phyloP scores from a whole-genome alignment of 2,797 vertebrate genomes.

The Sebastes paucispinis region DNA sequence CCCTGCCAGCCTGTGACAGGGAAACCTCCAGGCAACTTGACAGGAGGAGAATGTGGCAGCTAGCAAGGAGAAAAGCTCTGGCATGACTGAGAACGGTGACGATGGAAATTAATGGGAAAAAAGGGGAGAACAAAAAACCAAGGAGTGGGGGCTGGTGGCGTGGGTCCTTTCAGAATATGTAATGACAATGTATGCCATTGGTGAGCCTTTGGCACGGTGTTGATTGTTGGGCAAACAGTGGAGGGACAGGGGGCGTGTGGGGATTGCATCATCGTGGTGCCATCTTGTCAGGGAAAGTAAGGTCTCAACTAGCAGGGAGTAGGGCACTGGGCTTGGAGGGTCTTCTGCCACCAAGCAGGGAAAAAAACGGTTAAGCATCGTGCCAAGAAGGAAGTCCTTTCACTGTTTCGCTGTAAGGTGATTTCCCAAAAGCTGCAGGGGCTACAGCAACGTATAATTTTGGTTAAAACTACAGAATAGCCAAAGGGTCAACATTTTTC shows the following conservation, averaged over 20 bases:
- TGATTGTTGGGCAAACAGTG: constrained; percentile 91
- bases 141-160: constrained; percentile 72
- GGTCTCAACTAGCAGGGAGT: constrained; percentile 86
- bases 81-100: constrained; percentile 90
- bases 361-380: background rate
- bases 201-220: constrained; percentile 84
- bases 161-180: constrained; percentile 84
- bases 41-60: constrained; percentile 95
- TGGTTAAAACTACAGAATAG: background rate
- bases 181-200: constrained; percentile 85
- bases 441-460: background rate
- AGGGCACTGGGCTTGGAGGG: constrained; percentile 20
- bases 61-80: constrained; percentile 88
- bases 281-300: constrained; percentile 85
- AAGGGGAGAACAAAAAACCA: constrained; percentile 65
- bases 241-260: constrained; percentile 62
- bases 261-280: constrained; percentile 78
- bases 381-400: constrained; percentile 1
- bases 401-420: background rate
- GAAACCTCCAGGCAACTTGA: constrained; percentile 97
- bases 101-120: constrained; percentile 87
- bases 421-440: background rate
- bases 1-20: constrained; percentile 90
- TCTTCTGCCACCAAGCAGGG: constrained; percentile 4
- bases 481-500: background rate